Conservation (phyloP, 2,888 invertebrate species). For the Sinotaia quadrata region DNA sequence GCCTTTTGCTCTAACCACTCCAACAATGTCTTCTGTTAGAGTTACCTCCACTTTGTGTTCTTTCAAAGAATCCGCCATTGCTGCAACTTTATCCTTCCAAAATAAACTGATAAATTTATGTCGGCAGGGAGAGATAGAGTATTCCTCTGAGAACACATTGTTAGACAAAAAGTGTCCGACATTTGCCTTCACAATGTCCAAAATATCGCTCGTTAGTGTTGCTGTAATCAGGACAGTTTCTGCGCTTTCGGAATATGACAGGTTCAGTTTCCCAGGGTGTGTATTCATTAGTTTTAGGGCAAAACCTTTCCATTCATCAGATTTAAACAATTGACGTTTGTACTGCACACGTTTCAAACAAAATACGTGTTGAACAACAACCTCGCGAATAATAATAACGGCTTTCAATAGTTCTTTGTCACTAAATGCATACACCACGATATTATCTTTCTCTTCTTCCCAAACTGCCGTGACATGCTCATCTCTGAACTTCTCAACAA, state of each 20-base stretch:
- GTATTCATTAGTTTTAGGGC: not conserved
- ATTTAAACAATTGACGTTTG: not conserved
- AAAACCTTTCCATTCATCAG: not conserved
- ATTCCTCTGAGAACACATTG: slow-evolving; percentile 24
- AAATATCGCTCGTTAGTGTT: not conserved
- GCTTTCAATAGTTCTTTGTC: not conserved
- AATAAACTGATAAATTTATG: slow-evolving; percentile 34
- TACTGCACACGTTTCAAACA: not conserved
- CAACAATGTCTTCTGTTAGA: not conserved
- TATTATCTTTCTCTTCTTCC: not conserved
- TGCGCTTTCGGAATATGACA: not conserved
- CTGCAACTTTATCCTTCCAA: slow-evolving; percentile 28
- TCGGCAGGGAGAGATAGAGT: slow-evolving; percentile 17
- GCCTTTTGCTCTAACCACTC: not conserved
- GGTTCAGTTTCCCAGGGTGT: not conserved
- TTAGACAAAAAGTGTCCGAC: slow-evolving; percentile 36
- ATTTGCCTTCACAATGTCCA: not conserved
- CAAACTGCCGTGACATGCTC: too few species aligned
- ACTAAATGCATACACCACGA: not conserved
- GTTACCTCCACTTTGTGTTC: not conserved
- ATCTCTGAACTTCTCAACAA: too few species aligned
- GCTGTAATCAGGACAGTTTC: not conserved
- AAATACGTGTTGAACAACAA: not conserved
- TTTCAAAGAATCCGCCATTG: slow-evolving; percentile 12
- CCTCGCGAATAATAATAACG: not conserved